Percentiles rank a stretch among this genome's conserved stretches.
These are phyloP conservation scores for Bucco capensis DNA, from an alignment of 2,113 vertebrate genomes.

Conservation along the genomic window DNA sequence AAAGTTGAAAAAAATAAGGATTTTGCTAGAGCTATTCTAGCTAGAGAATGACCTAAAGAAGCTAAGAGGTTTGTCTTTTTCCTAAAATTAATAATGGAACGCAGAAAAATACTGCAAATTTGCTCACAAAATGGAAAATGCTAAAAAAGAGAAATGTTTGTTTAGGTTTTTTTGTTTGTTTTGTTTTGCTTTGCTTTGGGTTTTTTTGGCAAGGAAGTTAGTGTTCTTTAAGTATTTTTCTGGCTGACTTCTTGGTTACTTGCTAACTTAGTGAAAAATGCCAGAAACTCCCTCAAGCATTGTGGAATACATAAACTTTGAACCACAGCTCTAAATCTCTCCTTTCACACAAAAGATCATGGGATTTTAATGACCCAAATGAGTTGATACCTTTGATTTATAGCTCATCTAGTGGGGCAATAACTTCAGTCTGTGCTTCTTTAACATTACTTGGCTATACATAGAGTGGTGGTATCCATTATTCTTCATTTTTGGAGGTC, in stretches of 20 bases:
- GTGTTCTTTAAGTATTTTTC: neutral
- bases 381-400: slow-evolving; percentile 4
- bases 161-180: neutral
- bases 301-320: neutral
- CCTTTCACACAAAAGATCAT: neutral
- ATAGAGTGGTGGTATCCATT: neutral
- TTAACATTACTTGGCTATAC: neutral
- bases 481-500: neutral
- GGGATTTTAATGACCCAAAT: neutral
- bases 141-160: neutral
- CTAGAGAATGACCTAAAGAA: neutral
- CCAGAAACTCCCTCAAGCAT: slow-evolving; percentile 16
- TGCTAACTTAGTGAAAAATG: slow-evolving; percentile 11
- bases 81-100: neutral
- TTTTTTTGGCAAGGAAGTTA: neutral
- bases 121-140: neutral
- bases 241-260: neutral
- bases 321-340: neutral
- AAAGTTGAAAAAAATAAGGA: neutral
- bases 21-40: neutral
- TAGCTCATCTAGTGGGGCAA: neutral
- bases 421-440: neutral
- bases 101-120: neutral
- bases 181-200: too few relatives aligned
- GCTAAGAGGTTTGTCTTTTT: neutral